phyloP scores from a whole-genome alignment of 2,888 invertebrate genomes.

The Acrocyrtus sp. region DNA sequence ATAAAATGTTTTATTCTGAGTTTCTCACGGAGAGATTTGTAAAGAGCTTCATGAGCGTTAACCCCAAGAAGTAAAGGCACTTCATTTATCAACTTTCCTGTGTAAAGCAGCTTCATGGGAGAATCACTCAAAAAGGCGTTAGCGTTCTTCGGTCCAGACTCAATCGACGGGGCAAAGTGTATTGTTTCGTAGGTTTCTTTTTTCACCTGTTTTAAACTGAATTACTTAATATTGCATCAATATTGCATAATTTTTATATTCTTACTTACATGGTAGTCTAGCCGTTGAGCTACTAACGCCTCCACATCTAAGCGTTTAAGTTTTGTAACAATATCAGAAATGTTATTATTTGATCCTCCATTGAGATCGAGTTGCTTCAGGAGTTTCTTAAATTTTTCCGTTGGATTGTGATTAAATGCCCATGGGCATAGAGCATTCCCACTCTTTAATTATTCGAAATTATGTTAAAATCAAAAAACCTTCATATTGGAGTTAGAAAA shows the following conservation, averaged over 20 bases:
- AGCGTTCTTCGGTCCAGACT: slow-evolving; percentile 25
- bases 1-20: background rate
- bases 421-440: slow-evolving; percentile 44
- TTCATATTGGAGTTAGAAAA: background rate
- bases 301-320: slow-evolving; percentile 39
- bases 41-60: slow-evolving; percentile 51
- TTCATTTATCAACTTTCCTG: slow-evolving; percentile 44
- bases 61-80: slow-evolving; percentile 55
- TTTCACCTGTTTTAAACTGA: background rate
- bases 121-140: slow-evolving; percentile 34
- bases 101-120: slow-evolving; percentile 32
- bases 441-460: background rate
- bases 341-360: slow-evolving; percentile 24
- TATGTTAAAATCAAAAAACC: background rate
- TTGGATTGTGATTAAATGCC: slow-evolving; percentile 47
- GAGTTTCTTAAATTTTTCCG: slow-evolving; percentile 38
- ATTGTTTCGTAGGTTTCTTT: slow-evolving; percentile 23
- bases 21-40: slow-evolving; percentile 42
- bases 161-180: slow-evolving; percentile 53
- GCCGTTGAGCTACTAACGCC: slow-evolving; percentile 45
- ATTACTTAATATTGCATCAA: no score
- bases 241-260: background rate
- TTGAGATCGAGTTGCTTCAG: slow-evolving; percentile 42
- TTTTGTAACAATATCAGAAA: slow-evolving; percentile 32
- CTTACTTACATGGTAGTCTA: slow-evolving; percentile 28